Percentiles rank a stretch among this genome's conserved stretches.
Evolutionary conservation across 1,140 invertebrate genomes (phyloP).

Genomic region (Camponotus pennsylvanicus): DNA sequence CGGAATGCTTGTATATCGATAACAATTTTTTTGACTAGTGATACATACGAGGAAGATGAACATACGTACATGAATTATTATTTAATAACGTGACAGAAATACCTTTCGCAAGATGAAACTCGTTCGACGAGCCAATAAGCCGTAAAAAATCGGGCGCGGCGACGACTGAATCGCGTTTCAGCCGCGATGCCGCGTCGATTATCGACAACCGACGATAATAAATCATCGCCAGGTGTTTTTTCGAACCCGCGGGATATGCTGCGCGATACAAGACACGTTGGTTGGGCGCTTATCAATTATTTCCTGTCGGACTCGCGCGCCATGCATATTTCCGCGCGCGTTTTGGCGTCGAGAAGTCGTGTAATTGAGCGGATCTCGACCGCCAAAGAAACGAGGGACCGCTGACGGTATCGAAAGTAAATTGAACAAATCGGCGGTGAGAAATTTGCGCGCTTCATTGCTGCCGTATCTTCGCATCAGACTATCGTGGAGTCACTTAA

Average conservation of each 20-base stretch:
- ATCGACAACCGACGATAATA: slow-evolving; percentile 72
- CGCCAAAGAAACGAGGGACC: background rate
- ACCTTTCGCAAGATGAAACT: slow-evolving; percentile 19
- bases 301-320: slow-evolving; percentile 48
- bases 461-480: slow-evolving; percentile 40
- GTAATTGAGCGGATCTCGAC: slow-evolving; percentile 6
- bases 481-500: slow-evolving; percentile 55
- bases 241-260: slow-evolving; percentile 49
- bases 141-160: slow-evolving; percentile 61
- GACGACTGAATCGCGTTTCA: slow-evolving; percentile 58
- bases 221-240: slow-evolving; percentile 57
- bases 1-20: background rate
- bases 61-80: slow-evolving; percentile 42
- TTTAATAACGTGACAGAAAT: slow-evolving; percentile 51
- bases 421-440: slow-evolving; percentile 39
- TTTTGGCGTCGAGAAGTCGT: slow-evolving; percentile 27
- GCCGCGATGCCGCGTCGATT: slow-evolving; percentile 69
- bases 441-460: slow-evolving; percentile 66
- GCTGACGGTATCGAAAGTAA: slow-evolving; percentile 52
- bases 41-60: slow-evolving; percentile 1
- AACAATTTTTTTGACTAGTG: slow-evolving; percentile 1
- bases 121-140: slow-evolving; percentile 68
- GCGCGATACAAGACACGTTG: slow-evolving; percentile 64
- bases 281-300: slow-evolving; percentile 65
- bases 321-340: slow-evolving; percentile 13